Evolutionary conservation across 2,113 vertebrate genomes (phyloP).

Genomic region (Sinocyclocheilus rhinocerous): DNA sequence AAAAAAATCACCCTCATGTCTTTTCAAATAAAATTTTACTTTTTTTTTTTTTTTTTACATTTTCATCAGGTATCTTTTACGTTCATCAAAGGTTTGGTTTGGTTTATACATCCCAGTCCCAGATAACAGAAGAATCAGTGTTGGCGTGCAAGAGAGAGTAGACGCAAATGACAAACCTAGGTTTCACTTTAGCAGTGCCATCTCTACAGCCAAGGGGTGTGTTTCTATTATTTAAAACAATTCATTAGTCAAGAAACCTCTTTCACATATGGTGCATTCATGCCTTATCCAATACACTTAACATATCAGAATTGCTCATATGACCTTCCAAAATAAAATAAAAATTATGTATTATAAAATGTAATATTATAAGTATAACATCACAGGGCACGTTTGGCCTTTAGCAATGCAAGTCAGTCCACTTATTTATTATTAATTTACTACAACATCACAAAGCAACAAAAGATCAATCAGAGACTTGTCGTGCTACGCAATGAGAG

Average conservation of each 20-base stretch:
- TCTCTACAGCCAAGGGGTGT: not conserved
- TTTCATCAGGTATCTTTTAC: too few relatives aligned
- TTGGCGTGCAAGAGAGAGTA: not conserved
- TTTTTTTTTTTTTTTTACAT: too few relatives aligned
- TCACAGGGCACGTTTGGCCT: not conserved
- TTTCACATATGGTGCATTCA: not conserved
- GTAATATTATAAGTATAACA: not conserved
- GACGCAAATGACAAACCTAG: not conserved
- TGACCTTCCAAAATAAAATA: not conserved
- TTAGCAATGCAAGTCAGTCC: not conserved
- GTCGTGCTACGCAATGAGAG: too few relatives aligned
- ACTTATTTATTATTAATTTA: not conserved
- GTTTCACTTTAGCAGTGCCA: constrained; percentile 7
- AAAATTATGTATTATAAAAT: not conserved
- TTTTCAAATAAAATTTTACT: too few relatives aligned
- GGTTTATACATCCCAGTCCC: too few relatives aligned
- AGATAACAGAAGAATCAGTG: not conserved
- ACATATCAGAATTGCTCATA: not conserved
- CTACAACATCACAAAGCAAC: not conserved
- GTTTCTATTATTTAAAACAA: constrained; percentile 40
- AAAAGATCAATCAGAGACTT: not conserved
- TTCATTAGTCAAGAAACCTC: constrained; percentile 22
- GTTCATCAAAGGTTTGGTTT: too few relatives aligned
- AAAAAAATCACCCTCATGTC: too few relatives aligned
- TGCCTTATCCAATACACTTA: not conserved